Evolutionary conservation across 2,888 invertebrate genomes (phyloP), one percentile per base, ranked within the genome.

Genomic region (Caenorhabditis sp.): DNA sequence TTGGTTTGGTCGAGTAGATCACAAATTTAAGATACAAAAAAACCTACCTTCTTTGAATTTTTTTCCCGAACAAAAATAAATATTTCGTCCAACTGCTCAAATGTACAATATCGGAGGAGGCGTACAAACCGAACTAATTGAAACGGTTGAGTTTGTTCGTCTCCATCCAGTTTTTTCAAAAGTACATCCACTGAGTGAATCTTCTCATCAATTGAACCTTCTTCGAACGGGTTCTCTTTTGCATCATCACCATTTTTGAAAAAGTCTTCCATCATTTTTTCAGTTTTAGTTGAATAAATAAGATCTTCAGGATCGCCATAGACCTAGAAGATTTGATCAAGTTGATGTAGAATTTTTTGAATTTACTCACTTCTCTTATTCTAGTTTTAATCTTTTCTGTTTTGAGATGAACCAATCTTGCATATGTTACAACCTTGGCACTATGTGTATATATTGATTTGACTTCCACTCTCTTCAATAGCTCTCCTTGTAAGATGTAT

Each of bases 201-300:
- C 64, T 81, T 76, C 31, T 79, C 62, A 57, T 69, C 58, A 37
- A 76, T 65, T 6, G 68, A 49, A 54, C 62, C 51, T 10, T 69
- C 57, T 31, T 64, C 31, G 60, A 69, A 69, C 67, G 71, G 70
- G 31, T 65, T 58, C 24, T 53, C 64, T 50, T 62, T 58, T 26
- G n/a, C 59, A 43, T 65, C 64, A 69, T 83, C 83, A 66, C 84
- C 84, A 55, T 70, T 49, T 74, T 78, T 79, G 69, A 76, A 82
- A 77, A 84, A 85, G 36, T 79, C 70, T 67, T 82, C 79, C 62
- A 79, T 77, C n/a, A 65, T 55, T 55, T 68, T 49, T 50, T 81
- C 83, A 71, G 74, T 78, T 31, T 72, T 75, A 43, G 60, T 64
- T 36, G 75, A 76, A 76, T 81, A 82, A 49, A 84, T 59, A 37